Evolutionary conservation across 2,113 vertebrate genomes (phyloP).

Genomic region (Gnathonemus longibarbis): DNA sequence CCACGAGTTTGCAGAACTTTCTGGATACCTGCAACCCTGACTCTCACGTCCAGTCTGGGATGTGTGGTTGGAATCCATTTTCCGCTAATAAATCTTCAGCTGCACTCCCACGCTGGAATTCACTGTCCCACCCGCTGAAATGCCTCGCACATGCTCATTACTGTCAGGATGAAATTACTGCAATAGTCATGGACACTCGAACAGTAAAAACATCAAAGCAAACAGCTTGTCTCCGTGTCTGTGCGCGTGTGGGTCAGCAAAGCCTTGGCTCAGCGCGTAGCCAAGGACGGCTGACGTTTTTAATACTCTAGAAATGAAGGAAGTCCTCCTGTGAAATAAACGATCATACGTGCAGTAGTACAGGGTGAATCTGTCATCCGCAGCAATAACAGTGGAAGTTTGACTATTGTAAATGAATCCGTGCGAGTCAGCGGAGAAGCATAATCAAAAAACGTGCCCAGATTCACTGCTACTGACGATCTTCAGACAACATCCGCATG

Average conservation of each 20-base stretch:
- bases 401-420: not conserved
- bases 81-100: slow-evolving; percentile 23
- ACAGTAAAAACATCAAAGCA: slow-evolving; percentile 12
- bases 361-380: not conserved
- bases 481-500: not conserved
- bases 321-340: not conserved
- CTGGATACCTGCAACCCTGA: slow-evolving; percentile 16
- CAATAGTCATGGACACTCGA: not conserved
- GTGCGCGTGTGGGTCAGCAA: not conserved
- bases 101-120: slow-evolving; percentile 5
- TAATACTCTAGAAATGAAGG: not conserved
- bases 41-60: slow-evolving; percentile 16
- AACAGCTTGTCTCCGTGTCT: not conserved
- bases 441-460: not conserved
- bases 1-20: slow-evolving; percentile 15
- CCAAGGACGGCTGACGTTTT: not conserved
- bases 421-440: not conserved
- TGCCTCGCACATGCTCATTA: slow-evolving; percentile 39
- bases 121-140: not conserved
- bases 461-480: not conserved
- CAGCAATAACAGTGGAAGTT: not conserved
- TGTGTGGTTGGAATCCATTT: slow-evolving; percentile 14
- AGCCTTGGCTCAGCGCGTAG: not conserved
- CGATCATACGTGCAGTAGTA: not conserved
- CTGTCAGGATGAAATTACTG: slow-evolving; percentile 20